Conservation (phyloP, 2,888 invertebrate species). For the Lasioglossum calceatum region DNA sequence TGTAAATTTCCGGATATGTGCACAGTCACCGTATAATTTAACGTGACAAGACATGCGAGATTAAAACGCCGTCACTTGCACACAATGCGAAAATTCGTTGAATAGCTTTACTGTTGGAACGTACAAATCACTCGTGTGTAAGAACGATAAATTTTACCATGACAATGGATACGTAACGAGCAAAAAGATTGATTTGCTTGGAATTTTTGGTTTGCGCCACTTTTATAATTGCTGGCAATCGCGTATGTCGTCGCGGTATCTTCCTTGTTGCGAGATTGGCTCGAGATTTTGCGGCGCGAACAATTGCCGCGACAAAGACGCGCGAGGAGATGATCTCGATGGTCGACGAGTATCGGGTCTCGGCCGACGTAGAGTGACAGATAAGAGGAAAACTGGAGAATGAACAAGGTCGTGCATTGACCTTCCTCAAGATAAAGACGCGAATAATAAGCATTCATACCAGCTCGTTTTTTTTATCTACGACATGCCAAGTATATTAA, state of each 20-base stretch:
- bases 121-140: background rate
- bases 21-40: background rate
- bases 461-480: background rate
- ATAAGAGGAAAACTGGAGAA: slow-evolving; percentile 26
- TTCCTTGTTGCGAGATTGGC: background rate
- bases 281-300: background rate
- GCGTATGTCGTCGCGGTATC: background rate
- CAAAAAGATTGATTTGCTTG: background rate
- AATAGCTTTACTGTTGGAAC: background rate
- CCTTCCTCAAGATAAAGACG: slow-evolving; percentile 15
- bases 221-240: background rate
- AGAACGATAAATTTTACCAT: background rate
- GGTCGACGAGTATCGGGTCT: background rate
- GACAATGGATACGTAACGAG: background rate
- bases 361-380: slow-evolving; percentile 18
- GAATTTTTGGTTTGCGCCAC: background rate
- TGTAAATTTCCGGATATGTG: background rate
- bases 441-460: background rate
- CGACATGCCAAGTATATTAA: background rate
- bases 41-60: too few relatives aligned
- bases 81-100: background rate
- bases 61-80: background rate
- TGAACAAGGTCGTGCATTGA: slow-evolving; percentile 43
- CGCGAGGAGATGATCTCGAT: background rate
- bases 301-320: background rate